A percentile compares a stretch with the other conserved stretches of the same genome.
Conservation (phyloP, 2,797 vertebrate species). For the Adelosebastes latens region DNA sequence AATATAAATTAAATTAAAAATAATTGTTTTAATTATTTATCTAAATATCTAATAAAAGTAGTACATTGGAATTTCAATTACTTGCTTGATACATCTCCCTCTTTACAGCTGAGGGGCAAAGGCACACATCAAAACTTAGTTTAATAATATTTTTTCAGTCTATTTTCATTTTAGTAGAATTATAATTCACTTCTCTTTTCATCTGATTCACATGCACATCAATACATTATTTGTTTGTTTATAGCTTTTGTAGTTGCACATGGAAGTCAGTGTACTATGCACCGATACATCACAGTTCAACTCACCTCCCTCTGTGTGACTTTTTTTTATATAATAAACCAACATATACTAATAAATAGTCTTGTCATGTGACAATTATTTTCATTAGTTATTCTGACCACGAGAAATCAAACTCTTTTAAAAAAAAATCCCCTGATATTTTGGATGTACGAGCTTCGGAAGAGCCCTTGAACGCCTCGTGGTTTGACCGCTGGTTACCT, state of each 20-base stretch:
- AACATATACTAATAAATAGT: background rate
- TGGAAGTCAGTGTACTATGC: background rate
- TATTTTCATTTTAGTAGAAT: background rate
- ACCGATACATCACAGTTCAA: background rate
- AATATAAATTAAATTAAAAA: no score
- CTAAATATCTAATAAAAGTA: background rate
- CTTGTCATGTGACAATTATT: background rate
- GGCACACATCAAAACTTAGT: background rate
- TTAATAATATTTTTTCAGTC: background rate
- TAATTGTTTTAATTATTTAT: no score
- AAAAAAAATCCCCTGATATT: fast-evolving
- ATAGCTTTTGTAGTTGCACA: background rate
- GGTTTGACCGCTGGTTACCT: constrained; percentile 76
- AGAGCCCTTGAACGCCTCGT: constrained; percentile 42
- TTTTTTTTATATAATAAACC: background rate
- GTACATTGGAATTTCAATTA: background rate
- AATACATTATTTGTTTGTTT: background rate
- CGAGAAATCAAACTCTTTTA: background rate
- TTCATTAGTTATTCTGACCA: background rate
- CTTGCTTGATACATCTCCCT: background rate
- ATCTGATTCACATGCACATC: background rate
- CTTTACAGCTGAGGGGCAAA: background rate
- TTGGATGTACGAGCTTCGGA: background rate
- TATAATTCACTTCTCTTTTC: background rate
- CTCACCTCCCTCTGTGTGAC: background rate